These are phyloP conservation scores for human DNA, from an alignment of 2,113 vertebrate species.

Conservation along the genomic window DNA sequence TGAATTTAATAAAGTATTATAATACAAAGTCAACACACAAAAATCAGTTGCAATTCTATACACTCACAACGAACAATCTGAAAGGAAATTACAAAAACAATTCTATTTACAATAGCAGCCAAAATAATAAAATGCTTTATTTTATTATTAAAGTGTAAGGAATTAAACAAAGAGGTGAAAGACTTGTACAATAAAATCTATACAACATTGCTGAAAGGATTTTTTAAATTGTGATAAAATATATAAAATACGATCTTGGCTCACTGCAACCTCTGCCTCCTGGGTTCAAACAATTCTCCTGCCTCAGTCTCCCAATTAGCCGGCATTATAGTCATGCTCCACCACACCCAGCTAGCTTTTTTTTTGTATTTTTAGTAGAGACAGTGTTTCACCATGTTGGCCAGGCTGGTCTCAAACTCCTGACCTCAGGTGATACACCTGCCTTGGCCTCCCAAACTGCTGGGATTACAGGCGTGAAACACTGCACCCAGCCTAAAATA, in stretches of 20 bases:
- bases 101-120: neutral
- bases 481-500: neutral
- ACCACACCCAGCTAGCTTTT: too few relatives aligned
- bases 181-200: neutral
- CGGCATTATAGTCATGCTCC: fast-evolving
- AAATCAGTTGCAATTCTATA: fast-evolving
- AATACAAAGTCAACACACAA: neutral
- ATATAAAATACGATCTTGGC: neutral
- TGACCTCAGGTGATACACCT: too few relatives aligned
- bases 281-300: too few relatives aligned
- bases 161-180: neutral
- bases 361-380: too few relatives aligned
- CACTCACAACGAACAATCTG: neutral
- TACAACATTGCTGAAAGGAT: neutral
- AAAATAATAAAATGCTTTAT: neutral
- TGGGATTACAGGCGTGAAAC: too few relatives aligned
- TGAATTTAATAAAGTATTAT: neutral
- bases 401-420: too few relatives aligned
- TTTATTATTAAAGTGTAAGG: neutral
- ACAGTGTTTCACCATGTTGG: too few relatives aligned
- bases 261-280: too few relatives aligned
- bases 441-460: too few relatives aligned
- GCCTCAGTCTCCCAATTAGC: too few relatives aligned
- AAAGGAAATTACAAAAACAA: neutral
- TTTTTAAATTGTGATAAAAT: neutral